Evolutionary conservation across 92 coral and sea anemone genomes (phyloP), one percentile per base, ranked within the genome.

Genomic region (Epizoanthus rinbou): DNA sequence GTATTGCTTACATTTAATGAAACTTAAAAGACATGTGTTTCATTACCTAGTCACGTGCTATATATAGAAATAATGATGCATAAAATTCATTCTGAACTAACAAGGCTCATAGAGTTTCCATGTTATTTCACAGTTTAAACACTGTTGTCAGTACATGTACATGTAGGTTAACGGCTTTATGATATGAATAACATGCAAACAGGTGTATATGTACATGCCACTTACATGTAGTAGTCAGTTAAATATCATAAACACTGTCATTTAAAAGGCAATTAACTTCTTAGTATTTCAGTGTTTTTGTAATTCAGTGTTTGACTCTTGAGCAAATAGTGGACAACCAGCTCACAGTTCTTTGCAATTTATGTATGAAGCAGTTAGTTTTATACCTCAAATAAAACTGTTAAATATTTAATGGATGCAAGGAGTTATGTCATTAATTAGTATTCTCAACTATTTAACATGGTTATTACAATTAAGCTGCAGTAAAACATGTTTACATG

Each of bases 301-400:
- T 50, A 50, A 0, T 9, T 37, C 6, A 3, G 43, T 37, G 3
- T 37, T 37, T 37, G 43, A 37, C 43, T 37, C 43, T 37, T 50
- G 16, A 9, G 50, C 10, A 43, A 41, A 60, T 64, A 57, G 23
- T 76, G 68, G 82, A 59, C 24, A 60, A 78, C 58, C 71, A 78
- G 82, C 82, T 78, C 82, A 78, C 72, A 78, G 21, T n/a, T 63
- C 72, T 78, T 62, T 62, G 82, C 22, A n/a, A 16, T 1, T 58
- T 2, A 18, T 67, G 22, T 33, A 5, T 67, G 50, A 67, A 67
- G 16, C 18, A 16, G 50, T 33, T 31, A 67, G 8, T 16, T 6
- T 28, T 33, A 24, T 25, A 15, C 21, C 35, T 1, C 1, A 67
- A 67, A 33, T 41, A 67, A 66, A 66, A 43, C 50, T 67, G 69